Conservation (phyloP, 2,888 invertebrate genomes). For the Dasypogon diadema region DNA sequence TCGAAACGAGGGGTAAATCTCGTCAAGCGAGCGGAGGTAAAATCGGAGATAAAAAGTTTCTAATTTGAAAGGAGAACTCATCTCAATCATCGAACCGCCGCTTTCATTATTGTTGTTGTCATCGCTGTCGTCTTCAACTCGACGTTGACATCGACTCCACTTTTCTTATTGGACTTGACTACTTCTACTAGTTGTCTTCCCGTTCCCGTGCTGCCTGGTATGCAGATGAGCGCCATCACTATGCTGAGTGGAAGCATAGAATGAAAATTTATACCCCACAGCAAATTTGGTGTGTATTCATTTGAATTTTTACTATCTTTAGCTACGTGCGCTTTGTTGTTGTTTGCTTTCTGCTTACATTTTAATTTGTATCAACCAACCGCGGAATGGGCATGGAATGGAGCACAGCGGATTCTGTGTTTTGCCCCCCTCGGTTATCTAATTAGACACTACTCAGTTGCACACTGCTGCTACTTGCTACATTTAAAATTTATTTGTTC, state of each 20-base stretch:
- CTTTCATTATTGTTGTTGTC: not conserved
- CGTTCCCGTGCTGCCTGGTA: not conserved
- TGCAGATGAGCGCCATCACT: constrained; percentile 49
- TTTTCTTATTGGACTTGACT: constrained; percentile 12
- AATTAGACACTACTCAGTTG: not conserved
- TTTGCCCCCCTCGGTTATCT: constrained; percentile 1
- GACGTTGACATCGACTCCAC: constrained; percentile 10
- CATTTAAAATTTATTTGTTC: no score
- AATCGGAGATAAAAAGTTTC: constrained; percentile 35
- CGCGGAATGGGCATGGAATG: not conserved
- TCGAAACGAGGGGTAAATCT: not conserved
- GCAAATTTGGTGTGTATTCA: constrained; percentile 54
- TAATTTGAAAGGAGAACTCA: constrained; percentile 40
- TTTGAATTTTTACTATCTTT: constrained; percentile 27
- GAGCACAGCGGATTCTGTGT: not conserved
- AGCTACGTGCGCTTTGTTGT: not conserved
- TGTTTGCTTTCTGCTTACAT: not conserved
- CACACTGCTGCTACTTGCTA: no score
- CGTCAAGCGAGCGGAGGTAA: constrained; percentile 8
- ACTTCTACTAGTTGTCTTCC: not conserved
- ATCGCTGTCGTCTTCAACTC: not conserved
- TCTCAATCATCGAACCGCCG: constrained; percentile 26
- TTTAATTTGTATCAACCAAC: not conserved
- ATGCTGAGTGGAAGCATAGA: constrained; percentile 55
- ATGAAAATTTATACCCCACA: constrained; percentile 55